Conservation (phyloP, 1,140 invertebrate genomes). For the Saccostrea glomerata region DNA sequence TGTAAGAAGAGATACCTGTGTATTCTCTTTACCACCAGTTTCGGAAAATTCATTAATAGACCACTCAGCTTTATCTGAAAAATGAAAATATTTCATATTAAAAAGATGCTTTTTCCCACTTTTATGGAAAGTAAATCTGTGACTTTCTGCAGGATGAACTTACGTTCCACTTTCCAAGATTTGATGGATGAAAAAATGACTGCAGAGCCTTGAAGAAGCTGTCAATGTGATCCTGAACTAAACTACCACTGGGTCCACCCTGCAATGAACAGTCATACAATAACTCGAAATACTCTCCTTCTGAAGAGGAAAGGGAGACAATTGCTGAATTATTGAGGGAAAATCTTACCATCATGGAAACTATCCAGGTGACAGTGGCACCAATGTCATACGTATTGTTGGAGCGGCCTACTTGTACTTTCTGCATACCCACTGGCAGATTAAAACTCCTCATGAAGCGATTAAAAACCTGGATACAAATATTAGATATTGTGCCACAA, state of each 20-base stretch:
- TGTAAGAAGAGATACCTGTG: constrained; percentile 64
- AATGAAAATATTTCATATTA: background rate
- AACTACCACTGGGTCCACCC: constrained; percentile 80
- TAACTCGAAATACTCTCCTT: no score
- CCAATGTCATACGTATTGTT: constrained; percentile 79
- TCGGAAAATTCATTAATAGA: constrained; percentile 71
- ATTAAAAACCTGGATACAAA: constrained; percentile 85
- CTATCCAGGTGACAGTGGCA: constrained; percentile 86
- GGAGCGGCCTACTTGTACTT: constrained; percentile 75
- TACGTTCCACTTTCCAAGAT: constrained; percentile 88
- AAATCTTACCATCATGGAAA: constrained; percentile 81
- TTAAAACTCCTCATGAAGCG: constrained; percentile 88
- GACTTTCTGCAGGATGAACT: constrained; percentile 58
- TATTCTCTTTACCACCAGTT: constrained; percentile 70
- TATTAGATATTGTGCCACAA: background rate
- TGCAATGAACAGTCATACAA: constrained; percentile 62
- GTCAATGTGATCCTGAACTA: constrained; percentile 86
- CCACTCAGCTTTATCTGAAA: constrained; percentile 72
- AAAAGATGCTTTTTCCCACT: background rate
- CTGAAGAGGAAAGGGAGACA: no score
- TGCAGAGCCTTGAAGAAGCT: constrained; percentile 91
- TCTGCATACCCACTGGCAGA: constrained; percentile 88
- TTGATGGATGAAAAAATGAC: constrained; percentile 94
- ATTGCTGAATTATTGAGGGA: background rate
- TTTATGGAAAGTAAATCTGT: background rate